Evolutionary conservation across 2,888 invertebrate genomes (phyloP), one percentile per base, ranked within the genome.

Genomic region (Nomada fabriciana): DNA sequence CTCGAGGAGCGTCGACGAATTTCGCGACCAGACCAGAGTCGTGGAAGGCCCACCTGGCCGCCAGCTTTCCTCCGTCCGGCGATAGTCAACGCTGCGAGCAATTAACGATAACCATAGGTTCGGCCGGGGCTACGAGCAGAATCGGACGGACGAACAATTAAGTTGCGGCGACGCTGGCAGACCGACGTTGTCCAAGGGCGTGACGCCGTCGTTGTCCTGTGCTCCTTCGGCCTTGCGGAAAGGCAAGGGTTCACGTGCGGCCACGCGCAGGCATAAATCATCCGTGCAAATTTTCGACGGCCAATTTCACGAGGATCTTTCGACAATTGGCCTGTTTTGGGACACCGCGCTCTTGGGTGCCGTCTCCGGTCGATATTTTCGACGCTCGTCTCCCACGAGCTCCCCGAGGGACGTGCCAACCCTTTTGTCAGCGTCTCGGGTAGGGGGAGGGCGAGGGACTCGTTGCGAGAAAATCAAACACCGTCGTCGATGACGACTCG

Each of bases 191-290:
- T 13, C 65, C 20, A 47, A 70, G 69, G 76, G 76, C 75, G 75
- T 80, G 75, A 55, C 83, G n/a, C 53, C 13, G 23, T 23, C 20
- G 36, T 52, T 68, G 47, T 15, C 47, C 53, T 53, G 50, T 61
- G 67, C 64, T 52, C 25, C 78, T 7, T 15, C 2, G 4, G 61
- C 68, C 25, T 50, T 55, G 9, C n/a, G 61, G 36, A 5, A 36
- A 36, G 25, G 69, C 15, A 80, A 80, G 80, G 72, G 75, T 76
- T 82, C 15, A 23, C n/a, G 52, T 0, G 23, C 15, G 29, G 80
- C 47, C 80, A 79, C 80, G 74, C 60, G 81, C 70, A 18, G 18
- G 50, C 79, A 82, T 75, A 82, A 82, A 82, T 82, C 81, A 65
- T 20, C 25, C 55, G 23, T 52, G 42, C 53, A 18, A 60, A 67